Conservation (phyloP, 2,888 invertebrate genomes). For the Aspidiotus destructor region DNA sequence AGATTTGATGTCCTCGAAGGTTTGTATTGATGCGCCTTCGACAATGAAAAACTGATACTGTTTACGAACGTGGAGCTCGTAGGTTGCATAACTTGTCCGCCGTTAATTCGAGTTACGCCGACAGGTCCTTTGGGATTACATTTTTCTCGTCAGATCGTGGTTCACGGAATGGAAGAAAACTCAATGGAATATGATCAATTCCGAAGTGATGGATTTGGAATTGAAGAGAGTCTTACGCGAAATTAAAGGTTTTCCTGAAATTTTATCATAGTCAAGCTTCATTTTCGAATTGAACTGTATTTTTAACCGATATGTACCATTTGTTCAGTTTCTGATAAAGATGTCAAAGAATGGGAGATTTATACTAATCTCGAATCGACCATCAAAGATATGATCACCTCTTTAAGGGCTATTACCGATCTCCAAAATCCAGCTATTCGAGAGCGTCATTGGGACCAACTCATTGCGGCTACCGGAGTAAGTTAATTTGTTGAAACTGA, state of each 20-base stretch:
- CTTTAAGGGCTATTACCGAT: conserved; percentile 82
- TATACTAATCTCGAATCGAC: conserved; percentile 68
- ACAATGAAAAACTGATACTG: too few species aligned
- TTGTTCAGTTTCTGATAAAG: conserved; percentile 51
- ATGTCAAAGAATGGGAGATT: conserved; percentile 61
- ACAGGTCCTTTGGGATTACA: conserved; percentile 82
- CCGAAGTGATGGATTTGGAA: conserved; percentile 88
- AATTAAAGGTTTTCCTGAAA: conserved; percentile 50
- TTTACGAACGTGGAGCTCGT: too few species aligned
- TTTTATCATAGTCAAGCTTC: not conserved
- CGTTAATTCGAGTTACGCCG: not conserved
- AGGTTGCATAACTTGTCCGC: too few species aligned
- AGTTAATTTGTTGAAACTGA: not conserved
- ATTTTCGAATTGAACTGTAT: not conserved
- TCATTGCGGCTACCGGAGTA: conserved; percentile 86
- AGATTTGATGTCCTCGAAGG: conserved; percentile 66
- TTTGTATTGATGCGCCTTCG: not conserved
- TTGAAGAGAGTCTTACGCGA: conserved; percentile 87
- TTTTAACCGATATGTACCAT: conserved; percentile 2
- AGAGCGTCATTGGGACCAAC: conserved; percentile 85
- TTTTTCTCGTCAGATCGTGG: conserved; percentile 65
- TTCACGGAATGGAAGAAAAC: conserved; percentile 90
- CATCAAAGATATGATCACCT: conserved; percentile 87
- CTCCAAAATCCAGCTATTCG: conserved; percentile 89
- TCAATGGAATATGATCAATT: conserved; percentile 86